Conservation (phyloP, 2,113 vertebrate species). For the Arothron firmamentum region DNA sequence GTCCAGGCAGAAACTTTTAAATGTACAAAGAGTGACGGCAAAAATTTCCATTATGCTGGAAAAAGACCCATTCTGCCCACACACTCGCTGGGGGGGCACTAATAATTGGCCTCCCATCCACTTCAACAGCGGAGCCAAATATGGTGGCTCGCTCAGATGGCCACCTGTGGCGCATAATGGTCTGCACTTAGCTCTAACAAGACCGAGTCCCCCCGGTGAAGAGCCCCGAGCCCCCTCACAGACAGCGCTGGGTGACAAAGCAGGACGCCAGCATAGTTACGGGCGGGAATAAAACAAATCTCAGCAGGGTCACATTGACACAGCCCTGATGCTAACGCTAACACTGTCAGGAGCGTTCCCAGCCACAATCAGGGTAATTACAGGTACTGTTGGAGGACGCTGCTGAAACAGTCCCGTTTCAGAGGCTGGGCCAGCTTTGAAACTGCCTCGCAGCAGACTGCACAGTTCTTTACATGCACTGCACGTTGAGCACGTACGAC, state of each 20-base stretch:
- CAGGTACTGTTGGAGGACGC: too few species aligned
- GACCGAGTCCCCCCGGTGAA: constrained; percentile 49
- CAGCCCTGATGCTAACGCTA: not conserved
- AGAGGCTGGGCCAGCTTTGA: too few species aligned
- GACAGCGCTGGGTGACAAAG: not conserved
- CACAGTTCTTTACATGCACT: too few species aligned
- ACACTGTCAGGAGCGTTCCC: not conserved
- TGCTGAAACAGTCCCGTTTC: too few species aligned
- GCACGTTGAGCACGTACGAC: too few species aligned
- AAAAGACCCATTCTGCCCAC: not conserved
- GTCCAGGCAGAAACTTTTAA: too few species aligned
- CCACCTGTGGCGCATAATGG: constrained; percentile 60
- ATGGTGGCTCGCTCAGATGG: constrained; percentile 29
- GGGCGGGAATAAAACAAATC: not conserved
- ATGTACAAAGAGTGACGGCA: too few species aligned
- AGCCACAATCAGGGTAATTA: not conserved
- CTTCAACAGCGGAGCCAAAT: constrained; percentile 44
- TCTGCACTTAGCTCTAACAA: constrained; percentile 49
- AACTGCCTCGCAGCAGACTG: too few species aligned
- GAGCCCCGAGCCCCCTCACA: constrained; percentile 27
- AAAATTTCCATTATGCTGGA: not conserved
- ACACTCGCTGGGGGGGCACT: constrained; percentile 2
- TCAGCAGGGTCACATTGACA: too few species aligned
- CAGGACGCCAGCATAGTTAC: not conserved
- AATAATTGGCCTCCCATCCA: constrained; percentile 53